A percentile compares a stretch with the other conserved stretches of the same genome.
phyloP scores from a whole-genome alignment of 2,113 vertebrate species.

The Caranx melampygus region DNA sequence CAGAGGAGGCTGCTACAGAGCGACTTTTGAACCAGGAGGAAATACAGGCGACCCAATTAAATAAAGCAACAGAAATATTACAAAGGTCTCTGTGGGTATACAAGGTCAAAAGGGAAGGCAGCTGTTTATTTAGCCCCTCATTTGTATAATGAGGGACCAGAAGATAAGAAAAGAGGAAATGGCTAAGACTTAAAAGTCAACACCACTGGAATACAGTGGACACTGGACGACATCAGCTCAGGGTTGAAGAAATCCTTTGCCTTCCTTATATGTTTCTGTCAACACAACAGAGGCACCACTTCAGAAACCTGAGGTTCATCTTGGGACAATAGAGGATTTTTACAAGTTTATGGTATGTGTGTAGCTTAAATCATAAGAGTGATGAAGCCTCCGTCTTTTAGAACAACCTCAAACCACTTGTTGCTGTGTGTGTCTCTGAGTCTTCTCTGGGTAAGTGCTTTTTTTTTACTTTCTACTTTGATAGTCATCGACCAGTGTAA shows the following conservation, averaged over 20 bases:
- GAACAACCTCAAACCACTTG: constrained; percentile 18
- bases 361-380: not conserved
- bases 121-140: constrained; percentile 48
- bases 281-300: constrained; percentile 21
- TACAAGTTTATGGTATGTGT: constrained; percentile 7
- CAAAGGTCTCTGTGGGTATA: constrained; percentile 64
- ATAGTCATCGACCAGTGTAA: constrained; percentile 5
- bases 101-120: constrained; percentile 73
- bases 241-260: not conserved
- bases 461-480: constrained; percentile 9
- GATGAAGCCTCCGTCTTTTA: constrained; percentile 42
- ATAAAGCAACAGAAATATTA: not conserved
- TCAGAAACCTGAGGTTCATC: constrained; percentile 10
- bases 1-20: not conserved
- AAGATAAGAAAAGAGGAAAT: constrained; percentile 64
- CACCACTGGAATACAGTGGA: constrained; percentile 44
- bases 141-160: constrained; percentile 40
- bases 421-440: constrained; percentile 50
- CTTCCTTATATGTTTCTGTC: constrained; percentile 37
- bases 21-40: not conserved
- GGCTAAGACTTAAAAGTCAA: constrained; percentile 72
- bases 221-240: not conserved
- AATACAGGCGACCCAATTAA: not conserved
- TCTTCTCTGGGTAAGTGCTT: constrained; percentile 70
- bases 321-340: constrained; percentile 1